A percentile compares a stretch with the other conserved stretches of the same genome.
Evolutionary conservation across 2,113 vertebrate species (phyloP).

Genomic region (Spheniscus mendiculus): DNA sequence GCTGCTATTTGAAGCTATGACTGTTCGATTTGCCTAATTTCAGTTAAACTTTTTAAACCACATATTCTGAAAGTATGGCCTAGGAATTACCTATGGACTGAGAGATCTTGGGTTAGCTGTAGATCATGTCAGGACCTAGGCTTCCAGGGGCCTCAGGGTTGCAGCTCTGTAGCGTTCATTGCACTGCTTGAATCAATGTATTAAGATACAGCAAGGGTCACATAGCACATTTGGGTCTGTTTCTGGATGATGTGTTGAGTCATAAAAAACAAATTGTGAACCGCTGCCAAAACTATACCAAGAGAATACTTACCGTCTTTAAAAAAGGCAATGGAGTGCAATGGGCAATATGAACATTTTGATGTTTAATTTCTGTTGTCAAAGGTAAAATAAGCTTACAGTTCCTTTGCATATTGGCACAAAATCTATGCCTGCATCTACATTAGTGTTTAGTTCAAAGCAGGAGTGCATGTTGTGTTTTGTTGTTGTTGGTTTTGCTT

Average conservation of each 20-base stretch:
- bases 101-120: not conserved
- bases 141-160: not conserved
- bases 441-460: not conserved
- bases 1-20: not conserved
- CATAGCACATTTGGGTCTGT: not conserved
- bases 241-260: not conserved
- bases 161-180: not conserved
- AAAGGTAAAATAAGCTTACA: not conserved
- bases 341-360: not conserved
- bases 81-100: not conserved
- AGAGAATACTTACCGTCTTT: not conserved
- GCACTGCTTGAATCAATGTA: not conserved
- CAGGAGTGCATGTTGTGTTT: not conserved
- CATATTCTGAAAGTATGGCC: not conserved
- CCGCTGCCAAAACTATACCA: not conserved
- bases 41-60: not conserved
- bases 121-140: not conserved
- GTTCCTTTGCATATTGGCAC: not conserved
- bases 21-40: not conserved
- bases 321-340: not conserved
- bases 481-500: rapidly evolving
- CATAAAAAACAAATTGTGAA: not conserved
- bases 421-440: not conserved
- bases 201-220: not conserved
- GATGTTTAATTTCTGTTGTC: not conserved